A percentile compares a stretch with the other conserved stretches of the same genome.
Evolutionary conservation across 2,888 invertebrate species (phyloP).

Genomic region (Hydropsyche betteni): DNA sequence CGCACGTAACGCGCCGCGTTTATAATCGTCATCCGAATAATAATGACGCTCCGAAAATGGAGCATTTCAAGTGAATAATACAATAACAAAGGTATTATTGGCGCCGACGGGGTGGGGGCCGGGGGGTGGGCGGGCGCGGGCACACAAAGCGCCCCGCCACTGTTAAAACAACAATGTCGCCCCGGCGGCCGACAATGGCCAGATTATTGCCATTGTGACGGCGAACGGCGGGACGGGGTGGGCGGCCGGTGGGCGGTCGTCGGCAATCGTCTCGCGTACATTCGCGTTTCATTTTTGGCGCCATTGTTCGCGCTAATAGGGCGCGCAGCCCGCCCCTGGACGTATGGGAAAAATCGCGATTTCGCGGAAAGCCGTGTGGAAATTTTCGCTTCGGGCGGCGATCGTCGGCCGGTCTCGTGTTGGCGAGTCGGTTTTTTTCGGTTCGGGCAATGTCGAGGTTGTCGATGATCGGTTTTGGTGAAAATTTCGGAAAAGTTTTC

Average conservation of each 20-base stretch:
- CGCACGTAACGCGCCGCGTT: slow-evolving; percentile 49
- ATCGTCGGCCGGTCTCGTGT: too few species aligned
- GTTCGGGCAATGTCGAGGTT: too few species aligned
- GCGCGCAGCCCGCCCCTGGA: not conserved
- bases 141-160: slow-evolving; percentile 56
- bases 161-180: slow-evolving; percentile 68
- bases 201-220: slow-evolving; percentile 68
- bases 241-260: slow-evolving; percentile 51
- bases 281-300: slow-evolving; percentile 38
- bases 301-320: slow-evolving; percentile 34
- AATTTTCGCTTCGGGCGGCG: too few species aligned
- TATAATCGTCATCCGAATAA: slow-evolving; percentile 52
- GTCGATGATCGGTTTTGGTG: too few species aligned
- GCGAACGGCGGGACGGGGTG: slow-evolving; percentile 62
- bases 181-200: slow-evolving; percentile 59
- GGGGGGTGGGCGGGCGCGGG: too few species aligned
- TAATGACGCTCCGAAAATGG: slow-evolving; percentile 47
- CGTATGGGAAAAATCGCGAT: too few species aligned
- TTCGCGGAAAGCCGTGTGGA: too few species aligned
- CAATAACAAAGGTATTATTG: slow-evolving; percentile 52
- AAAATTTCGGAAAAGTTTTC: too few species aligned
- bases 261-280: slow-evolving; percentile 49
- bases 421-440: too few species aligned
- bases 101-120: slow-evolving; percentile 33
- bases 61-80: slow-evolving; percentile 51